phyloP scores from a whole-genome alignment of 2,888 invertebrate genomes.

The Drosophila colorata region DNA sequence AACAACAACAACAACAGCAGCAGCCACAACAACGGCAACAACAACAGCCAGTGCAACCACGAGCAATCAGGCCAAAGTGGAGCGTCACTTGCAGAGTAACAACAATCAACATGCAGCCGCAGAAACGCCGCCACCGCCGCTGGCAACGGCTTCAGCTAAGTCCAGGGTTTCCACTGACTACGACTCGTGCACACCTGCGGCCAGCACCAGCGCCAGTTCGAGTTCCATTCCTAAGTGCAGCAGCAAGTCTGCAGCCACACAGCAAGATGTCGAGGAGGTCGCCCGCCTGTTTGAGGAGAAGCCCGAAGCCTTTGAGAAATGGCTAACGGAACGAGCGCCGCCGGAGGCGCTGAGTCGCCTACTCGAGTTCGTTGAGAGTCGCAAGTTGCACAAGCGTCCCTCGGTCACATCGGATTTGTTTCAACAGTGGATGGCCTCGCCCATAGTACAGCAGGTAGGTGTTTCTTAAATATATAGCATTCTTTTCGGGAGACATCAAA shows the following conservation, averaged over 20 bases:
- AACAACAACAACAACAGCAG: slow-evolving; percentile 15
- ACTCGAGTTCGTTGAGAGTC: slow-evolving; percentile 87
- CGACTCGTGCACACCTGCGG: slow-evolving; percentile 24
- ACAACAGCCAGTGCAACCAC: slow-evolving; percentile 35
- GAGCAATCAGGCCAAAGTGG: slow-evolving; percentile 60
- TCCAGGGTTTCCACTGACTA: slow-evolving; percentile 34
- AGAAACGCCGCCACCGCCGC: slow-evolving; percentile 36
- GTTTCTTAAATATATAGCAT: slow-evolving; percentile 6
- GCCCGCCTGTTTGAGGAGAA: slow-evolving; percentile 87
- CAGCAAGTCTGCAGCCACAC: slow-evolving; percentile 46
- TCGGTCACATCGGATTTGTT: slow-evolving; percentile 94
- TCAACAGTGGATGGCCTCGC: slow-evolving; percentile 93
- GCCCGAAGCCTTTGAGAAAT: slow-evolving; percentile 90
- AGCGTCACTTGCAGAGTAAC: slow-evolving; percentile 63
- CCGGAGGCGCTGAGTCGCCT: slow-evolving; percentile 88
- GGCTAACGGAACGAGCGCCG: slow-evolving; percentile 91
- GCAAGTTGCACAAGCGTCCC: slow-evolving; percentile 87
- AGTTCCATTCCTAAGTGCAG: slow-evolving; percentile 32
- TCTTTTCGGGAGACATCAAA: not conserved
- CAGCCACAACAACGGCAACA: slow-evolving; percentile 12
- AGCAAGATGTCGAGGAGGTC: slow-evolving; percentile 84
- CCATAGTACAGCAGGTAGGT: slow-evolving; percentile 89
- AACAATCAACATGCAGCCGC: slow-evolving; percentile 58
- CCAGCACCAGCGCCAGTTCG: slow-evolving; percentile 4
- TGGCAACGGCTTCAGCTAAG: slow-evolving; percentile 10